phyloP scores from a whole-genome alignment of 2,888 invertebrate species.

The Spodoptera littoralis region DNA sequence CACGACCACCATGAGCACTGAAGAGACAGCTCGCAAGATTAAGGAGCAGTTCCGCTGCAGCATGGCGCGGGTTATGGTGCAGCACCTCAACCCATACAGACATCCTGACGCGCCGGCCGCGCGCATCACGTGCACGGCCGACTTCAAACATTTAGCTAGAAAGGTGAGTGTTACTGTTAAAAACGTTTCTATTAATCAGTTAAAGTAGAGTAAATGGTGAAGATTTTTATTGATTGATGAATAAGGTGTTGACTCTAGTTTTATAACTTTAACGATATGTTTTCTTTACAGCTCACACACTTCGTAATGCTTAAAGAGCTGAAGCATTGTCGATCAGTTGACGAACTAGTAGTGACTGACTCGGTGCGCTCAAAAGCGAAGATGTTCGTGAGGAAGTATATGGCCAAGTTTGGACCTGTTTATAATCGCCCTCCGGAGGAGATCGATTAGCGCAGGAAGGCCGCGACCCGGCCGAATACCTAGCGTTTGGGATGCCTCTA shows the following conservation, averaged over 20 bases:
- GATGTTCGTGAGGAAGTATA: constrained; percentile 98
- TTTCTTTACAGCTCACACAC: constrained; percentile 93
- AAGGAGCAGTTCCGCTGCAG: constrained; percentile 95
- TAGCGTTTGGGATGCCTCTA: background rate
- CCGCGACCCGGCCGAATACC: constrained; percentile 17
- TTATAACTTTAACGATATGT: background rate
- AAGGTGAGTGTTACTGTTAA: constrained; percentile 89
- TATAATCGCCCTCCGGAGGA: constrained; percentile 92
- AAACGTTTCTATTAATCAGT: no score
- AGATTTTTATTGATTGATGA: no score
- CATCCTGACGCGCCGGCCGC: constrained; percentile 95
- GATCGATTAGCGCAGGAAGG: constrained; percentile 74
- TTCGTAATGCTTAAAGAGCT: constrained; percentile 98
- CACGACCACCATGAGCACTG: constrained; percentile 14
- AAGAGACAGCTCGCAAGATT: constrained; percentile 90
- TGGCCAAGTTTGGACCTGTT: constrained; percentile 96
- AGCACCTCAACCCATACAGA: constrained; percentile 95
- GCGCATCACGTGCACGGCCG: constrained; percentile 95
- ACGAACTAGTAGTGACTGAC: constrained; percentile 95
- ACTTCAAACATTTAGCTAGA: constrained; percentile 97
- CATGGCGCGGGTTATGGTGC: constrained; percentile 95
- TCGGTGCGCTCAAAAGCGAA: constrained; percentile 98
- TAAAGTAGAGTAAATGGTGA: no score
- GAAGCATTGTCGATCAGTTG: constrained; percentile 96
- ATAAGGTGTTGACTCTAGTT: background rate